Base-by-base conservation (phyloP, 2,888 invertebrate species). In the Harpagoxenus sublaevis region DNA sequence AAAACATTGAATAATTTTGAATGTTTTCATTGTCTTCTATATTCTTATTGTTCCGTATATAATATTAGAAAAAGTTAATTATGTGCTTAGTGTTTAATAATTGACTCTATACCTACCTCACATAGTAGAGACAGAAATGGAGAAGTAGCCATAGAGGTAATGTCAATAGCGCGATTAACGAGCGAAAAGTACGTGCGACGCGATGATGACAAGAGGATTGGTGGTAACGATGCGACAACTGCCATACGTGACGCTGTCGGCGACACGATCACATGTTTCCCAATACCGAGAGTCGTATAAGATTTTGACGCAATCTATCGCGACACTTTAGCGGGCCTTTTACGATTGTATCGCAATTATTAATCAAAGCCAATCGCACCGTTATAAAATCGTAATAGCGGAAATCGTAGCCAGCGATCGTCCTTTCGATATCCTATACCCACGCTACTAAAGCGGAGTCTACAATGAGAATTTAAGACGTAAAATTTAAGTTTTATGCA, bases 141-240 rank as follows among this genome's bases (percentile, higher is more conserved):
- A 28, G 5, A 42, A 28, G 51, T 63, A 71, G 51, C 18, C 12
- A 15, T 45, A 57, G 60, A 68, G 60, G 51, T 71, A 85, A 77
- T 79, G 79, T 79, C 78, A 74, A 73, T 85, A 83, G 85, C 62
- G 78, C 87, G 84, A 90, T 91, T 89, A 88, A 89, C 86, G 89
- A 86, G 81, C 63, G 83, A 85, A 89, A 87, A 23, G 0, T 23
- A 23, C 86, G 88, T 86, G 74, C 86, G 83, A 86, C 86, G 62
- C 55, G 73, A 85, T 79, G 85, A 53, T 70, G 81, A 70, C 74
- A 81, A 48, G 60, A 48, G 77, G 65, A 70, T 85, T 63, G 70
- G 70, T 79, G 70, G 51, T 85, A 89, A 87, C 79, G 85, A 84
- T 85, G 35, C 35, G 42, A 68, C 15, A 62, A 63, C n/a, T 48